Conservation (phyloP, 2,113 vertebrate genomes). For the Chaenogobius annularis region DNA sequence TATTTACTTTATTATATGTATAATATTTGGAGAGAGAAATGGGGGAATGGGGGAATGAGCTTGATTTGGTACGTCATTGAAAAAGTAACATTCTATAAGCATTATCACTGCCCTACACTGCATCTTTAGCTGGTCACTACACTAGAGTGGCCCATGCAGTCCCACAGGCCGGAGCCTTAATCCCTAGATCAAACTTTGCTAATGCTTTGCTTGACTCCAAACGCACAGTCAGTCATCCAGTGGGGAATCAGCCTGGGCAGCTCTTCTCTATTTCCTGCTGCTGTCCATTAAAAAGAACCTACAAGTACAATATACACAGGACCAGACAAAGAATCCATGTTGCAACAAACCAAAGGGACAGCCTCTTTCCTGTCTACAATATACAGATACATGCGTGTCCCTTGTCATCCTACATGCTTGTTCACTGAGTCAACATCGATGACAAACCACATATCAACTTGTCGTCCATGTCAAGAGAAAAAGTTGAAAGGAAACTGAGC, state of each 20-base stretch:
- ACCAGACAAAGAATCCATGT: conserved; percentile 18
- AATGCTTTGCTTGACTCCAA: conserved; percentile 60
- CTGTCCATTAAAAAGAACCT: conserved; percentile 30
- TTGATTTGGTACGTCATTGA: too few relatives aligned
- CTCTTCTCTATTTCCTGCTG: conserved; percentile 22
- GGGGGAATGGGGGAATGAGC: too few relatives aligned
- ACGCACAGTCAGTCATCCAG: conserved; percentile 41
- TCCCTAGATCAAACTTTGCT: conserved; percentile 70
- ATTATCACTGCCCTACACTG: not conserved
- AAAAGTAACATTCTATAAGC: not conserved
- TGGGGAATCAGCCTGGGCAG: conserved; percentile 44
- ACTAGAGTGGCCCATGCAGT: conserved; percentile 15
- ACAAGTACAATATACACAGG: conserved; percentile 31
- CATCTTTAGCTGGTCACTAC: not conserved
- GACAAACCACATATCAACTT: not conserved
- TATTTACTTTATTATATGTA: too few relatives aligned
- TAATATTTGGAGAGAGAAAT: too few relatives aligned
- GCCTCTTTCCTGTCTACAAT: conserved; percentile 13
- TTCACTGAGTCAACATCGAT: not conserved
- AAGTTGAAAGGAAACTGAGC: conserved; percentile 6
- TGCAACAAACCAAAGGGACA: conserved; percentile 19
- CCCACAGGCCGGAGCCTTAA: conserved; percentile 61
- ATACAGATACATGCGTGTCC: not conserved
- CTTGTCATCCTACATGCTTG: not conserved
- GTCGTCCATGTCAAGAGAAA: conserved; percentile 13